phyloP scores from a whole-genome alignment of 2,797 vertebrate genomes.

The Apodemus agrarius region DNA sequence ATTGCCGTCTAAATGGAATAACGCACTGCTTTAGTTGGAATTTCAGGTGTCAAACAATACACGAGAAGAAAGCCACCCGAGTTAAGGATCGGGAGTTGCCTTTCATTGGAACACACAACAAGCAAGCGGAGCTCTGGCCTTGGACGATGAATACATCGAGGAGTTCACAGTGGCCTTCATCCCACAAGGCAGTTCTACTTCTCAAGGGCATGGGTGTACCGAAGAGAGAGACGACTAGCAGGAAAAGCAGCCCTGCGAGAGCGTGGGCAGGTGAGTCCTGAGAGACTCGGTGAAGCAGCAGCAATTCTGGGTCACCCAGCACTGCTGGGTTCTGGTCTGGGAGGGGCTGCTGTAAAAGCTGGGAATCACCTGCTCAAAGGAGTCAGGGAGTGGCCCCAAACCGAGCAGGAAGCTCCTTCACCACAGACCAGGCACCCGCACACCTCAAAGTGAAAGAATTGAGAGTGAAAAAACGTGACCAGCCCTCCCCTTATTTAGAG shows the following conservation, averaged over 20 bases:
- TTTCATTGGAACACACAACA: neutral
- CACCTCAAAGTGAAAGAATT: neutral
- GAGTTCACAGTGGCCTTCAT: neutral
- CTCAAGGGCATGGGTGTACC: neutral
- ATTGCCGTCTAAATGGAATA: neutral
- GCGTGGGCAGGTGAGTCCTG: neutral
- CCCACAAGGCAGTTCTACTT: neutral
- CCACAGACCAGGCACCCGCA: neutral
- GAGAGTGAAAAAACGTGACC: neutral
- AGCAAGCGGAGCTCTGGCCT: constrained; percentile 36
- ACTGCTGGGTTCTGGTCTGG: neutral
- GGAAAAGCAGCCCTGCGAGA: neutral
- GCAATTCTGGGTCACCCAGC: neutral
- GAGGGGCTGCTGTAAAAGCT: neutral
- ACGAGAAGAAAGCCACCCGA: neutral
- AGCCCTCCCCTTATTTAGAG: neutral
- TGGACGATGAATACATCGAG: neutral
- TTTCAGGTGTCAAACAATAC: constrained; percentile 2
- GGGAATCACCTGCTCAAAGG: neutral
- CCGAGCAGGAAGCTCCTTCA: neutral
- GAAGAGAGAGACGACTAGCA: neutral
- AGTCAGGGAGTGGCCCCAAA: neutral
- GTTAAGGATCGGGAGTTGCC: constrained; percentile 14
- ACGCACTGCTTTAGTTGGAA: neutral
- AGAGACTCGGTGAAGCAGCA: neutral